Conservation (phyloP, 2,113 vertebrate genomes). For the Isichthys henryi region DNA sequence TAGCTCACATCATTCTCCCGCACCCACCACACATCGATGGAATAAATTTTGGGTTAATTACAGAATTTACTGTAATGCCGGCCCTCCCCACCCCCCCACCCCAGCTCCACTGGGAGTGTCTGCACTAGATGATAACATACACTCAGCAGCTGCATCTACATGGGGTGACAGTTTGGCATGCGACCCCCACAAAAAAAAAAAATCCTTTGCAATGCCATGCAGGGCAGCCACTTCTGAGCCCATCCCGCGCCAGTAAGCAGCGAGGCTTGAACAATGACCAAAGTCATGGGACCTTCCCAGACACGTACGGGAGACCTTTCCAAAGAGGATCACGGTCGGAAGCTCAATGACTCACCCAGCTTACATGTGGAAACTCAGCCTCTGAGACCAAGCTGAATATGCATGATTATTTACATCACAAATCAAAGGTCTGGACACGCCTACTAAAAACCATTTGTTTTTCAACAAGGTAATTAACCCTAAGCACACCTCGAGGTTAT, state of each 20-base stretch:
- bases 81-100: not conserved
- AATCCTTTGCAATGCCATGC: not conserved
- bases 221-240: not conserved
- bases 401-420: not conserved
- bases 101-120: not conserved
- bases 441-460: not conserved
- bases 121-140: conserved; percentile 1
- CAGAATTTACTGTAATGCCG: not conserved
- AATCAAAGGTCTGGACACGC: not conserved
- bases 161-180: not conserved
- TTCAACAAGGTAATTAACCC: not conserved
- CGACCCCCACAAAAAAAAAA: not conserved
- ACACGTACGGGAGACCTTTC: not conserved
- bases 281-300: not conserved
- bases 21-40: not conserved
- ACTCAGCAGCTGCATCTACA: not conserved
- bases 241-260: not conserved
- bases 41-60: not conserved
- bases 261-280: not conserved
- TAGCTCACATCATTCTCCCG: conserved; percentile 16
- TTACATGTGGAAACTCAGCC: not conserved
- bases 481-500: not conserved
- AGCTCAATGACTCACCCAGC: not conserved
- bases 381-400: not conserved
- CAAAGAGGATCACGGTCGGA: not conserved